Evolutionary conservation across 2,888 invertebrate species (phyloP).

Genomic region (Catonia carolina): DNA sequence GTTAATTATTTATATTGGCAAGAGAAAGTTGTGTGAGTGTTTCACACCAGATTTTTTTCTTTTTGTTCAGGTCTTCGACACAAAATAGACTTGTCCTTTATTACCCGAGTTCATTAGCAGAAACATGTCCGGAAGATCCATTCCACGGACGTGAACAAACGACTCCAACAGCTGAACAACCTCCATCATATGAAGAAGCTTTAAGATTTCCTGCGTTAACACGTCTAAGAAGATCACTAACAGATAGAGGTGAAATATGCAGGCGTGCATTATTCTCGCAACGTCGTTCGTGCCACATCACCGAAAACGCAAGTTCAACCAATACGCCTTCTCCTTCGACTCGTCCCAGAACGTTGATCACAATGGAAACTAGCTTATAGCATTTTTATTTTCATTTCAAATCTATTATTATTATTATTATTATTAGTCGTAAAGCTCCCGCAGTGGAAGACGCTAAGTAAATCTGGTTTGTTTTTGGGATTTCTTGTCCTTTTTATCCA

Average conservation of each 20-base stretch:
- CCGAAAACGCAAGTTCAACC: slow-evolving; percentile 5
- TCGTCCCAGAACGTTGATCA: slow-evolving; percentile 35
- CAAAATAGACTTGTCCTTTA: slow-evolving; percentile 41
- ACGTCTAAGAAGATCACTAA: slow-evolving; percentile 53
- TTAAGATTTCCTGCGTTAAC: slow-evolving; percentile 53
- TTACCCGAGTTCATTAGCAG: slow-evolving; percentile 45
- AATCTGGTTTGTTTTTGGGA: too few relatives aligned
- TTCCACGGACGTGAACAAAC: slow-evolving; percentile 48
- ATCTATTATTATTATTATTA: too few relatives aligned
- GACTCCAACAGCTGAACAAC: slow-evolving; percentile 35
- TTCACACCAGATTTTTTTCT: background rate
- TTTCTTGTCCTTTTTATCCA: too few relatives aligned
- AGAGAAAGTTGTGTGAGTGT: too few relatives aligned
- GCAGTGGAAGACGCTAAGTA: too few relatives aligned
- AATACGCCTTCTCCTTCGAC: background rate
- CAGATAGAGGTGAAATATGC: slow-evolving; percentile 50
- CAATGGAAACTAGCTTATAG: slow-evolving; percentile 47
- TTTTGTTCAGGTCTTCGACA: slow-evolving; percentile 29
- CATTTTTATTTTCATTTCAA: too few relatives aligned
- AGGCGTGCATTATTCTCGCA: slow-evolving; percentile 34
- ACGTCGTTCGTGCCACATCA: slow-evolving; percentile 20
- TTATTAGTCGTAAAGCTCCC: too few relatives aligned
- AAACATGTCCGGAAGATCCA: slow-evolving; percentile 54
- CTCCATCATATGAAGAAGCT: slow-evolving; percentile 60
- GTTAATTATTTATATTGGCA: too few relatives aligned